Base-by-base conservation (phyloP, 2,888 invertebrate genomes). In the Tuberolachnus salignus region DNA sequence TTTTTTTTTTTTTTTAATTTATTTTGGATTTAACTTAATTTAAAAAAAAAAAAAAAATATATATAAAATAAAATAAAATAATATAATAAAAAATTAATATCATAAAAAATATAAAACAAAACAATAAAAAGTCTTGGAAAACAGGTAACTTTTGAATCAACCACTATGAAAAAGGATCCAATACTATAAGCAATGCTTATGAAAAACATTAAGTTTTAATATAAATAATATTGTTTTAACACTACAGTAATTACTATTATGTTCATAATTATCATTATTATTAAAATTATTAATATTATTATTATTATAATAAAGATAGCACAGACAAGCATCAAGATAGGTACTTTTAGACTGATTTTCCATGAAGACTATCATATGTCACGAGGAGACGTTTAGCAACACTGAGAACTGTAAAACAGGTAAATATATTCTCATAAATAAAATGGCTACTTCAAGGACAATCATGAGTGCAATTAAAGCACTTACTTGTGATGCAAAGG, bases 351-450 rank as follows among this genome's bases (percentile, higher is more conserved):
- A 78, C 57, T 78, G 67, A 59, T 57, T 78, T 78, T 78, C 78
- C 59, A 78, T 67, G 69, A 78, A 78, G 42, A 78, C 78, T 78
- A 59, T 78, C 34, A 78, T 78, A 78, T 78, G 78, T 78, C 78
- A 78, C 78, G 78, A 78, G 78, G 78, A 78, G 67, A 78, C 67
- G 67, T 78, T 78, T 59, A 78, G 78, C 78, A 78, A 59, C 78
- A 78, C 78, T 78, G 78, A 78, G 42, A 67, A 67, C 78, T 78
- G 59, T 55, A 69, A 78, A 21, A 51, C 16, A 67, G 21, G 21
- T 59, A 78, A 59, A 74, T 55, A 66, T n/a, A 78, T 42, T 44
- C 59, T 34, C 34, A 34, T 34, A 3, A 34, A 34, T 34, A 34
- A 34, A 34, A 34, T 34, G 6, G 6, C 6, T 34, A 34, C 6